phyloP scores from a whole-genome alignment of 2,113 vertebrate species.

The Zapus hudsonius region DNA sequence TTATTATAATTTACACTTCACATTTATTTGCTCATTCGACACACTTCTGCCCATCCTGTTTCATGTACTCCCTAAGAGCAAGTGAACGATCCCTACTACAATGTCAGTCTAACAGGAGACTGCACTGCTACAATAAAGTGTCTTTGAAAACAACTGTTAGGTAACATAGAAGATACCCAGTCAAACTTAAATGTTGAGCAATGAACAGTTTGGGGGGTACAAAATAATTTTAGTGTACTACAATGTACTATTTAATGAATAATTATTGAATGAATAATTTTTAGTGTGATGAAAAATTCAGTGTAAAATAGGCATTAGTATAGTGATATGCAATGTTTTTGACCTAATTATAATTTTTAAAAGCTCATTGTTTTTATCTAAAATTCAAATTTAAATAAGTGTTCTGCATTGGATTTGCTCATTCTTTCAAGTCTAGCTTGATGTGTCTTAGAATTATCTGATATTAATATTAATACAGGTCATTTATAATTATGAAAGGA shows the following conservation, averaged over 20 bases:
- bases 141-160: neutral
- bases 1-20: constrained; percentile 23
- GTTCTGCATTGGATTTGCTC: constrained; percentile 1
- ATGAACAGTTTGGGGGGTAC: constrained; percentile 13
- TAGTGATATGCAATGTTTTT: neutral
- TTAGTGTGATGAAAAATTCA: neutral
- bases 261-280: constrained; percentile 49
- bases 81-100: neutral
- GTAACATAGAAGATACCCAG: neutral
- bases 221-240: constrained; percentile 28
- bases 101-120: neutral
- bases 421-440: neutral
- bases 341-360: neutral
- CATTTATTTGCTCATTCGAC: neutral
- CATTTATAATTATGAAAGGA: constrained; percentile 12
- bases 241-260: neutral
- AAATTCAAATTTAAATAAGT: constrained; percentile 11
- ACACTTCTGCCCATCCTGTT: neutral
- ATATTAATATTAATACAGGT: neutral
- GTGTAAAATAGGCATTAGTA: neutral
- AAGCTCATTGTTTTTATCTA: neutral
- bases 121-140: neutral
- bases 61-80: neutral
- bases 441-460: neutral
- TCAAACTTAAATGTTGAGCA: constrained; percentile 23